A percentile compares a stretch with the other conserved stretches of the same genome.
These are phyloP conservation scores for Neosalanx taihuensis DNA, from an alignment of 2,797 vertebrate genomes.

Conservation along the genomic window DNA sequence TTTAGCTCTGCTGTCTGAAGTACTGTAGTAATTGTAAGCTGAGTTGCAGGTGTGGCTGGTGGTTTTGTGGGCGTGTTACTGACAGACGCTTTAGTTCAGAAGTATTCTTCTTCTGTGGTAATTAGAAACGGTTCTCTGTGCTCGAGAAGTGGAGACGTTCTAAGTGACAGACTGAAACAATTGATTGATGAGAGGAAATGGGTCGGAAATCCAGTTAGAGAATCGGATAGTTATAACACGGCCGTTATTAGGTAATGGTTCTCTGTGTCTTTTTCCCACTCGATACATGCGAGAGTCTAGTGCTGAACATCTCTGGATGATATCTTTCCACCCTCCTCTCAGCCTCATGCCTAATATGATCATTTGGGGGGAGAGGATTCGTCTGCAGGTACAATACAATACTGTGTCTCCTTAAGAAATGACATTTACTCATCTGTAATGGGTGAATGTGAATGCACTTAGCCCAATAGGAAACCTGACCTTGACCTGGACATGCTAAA, in stretches of 20 bases:
- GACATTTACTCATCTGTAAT: constrained; percentile 45
- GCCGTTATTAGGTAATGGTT: constrained; percentile 12
- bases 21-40: constrained; percentile 49
- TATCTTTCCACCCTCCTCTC: constrained; percentile 39
- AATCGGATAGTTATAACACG: background rate
- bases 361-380: constrained; percentile 45
- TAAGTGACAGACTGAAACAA: constrained; percentile 24
- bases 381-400: constrained; percentile 43
- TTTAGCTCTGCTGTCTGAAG: constrained; percentile 48
- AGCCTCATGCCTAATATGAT: constrained; percentile 61
- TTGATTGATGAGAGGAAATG: constrained; percentile 31
- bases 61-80: constrained; percentile 31
- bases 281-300: constrained; percentile 16
- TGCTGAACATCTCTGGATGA: constrained; percentile 16
- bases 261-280: constrained; percentile 6
- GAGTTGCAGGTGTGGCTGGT: constrained; percentile 37
- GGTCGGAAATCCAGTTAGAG: constrained; percentile 34
- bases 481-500: constrained; percentile 15
- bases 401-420: constrained; percentile 47
- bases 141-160: constrained; percentile 6
- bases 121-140: constrained; percentile 43
- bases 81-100: constrained; percentile 34
- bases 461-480: constrained; percentile 1
- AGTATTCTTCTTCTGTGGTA: constrained; percentile 38
- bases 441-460: constrained; percentile 41